Conservation (phyloP, 2,888 invertebrate species). For the Helicoverpa assulta region DNA sequence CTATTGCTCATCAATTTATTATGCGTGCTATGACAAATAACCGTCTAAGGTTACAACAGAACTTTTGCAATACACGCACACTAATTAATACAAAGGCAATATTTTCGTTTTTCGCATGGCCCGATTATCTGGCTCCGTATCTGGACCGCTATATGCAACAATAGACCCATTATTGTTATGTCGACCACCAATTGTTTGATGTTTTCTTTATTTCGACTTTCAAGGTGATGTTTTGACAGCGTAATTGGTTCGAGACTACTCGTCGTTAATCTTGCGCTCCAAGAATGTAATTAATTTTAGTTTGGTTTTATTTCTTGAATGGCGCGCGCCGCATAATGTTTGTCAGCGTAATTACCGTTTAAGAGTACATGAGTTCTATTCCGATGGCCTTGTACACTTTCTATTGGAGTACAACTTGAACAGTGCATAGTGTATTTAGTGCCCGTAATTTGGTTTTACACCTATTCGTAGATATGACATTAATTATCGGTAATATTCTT, state of each 20-base stretch:
- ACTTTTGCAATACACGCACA: constrained; percentile 66
- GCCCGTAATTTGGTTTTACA: constrained; percentile 40
- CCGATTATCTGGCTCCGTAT: constrained; percentile 75
- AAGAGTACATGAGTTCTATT: constrained; percentile 48
- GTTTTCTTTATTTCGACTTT: constrained; percentile 81
- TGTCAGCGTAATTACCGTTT: constrained; percentile 64
- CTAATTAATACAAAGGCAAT: constrained; percentile 82
- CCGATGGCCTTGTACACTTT: constrained; percentile 50
- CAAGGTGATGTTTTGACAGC: constrained; percentile 87
- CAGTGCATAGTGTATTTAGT: constrained; percentile 24
- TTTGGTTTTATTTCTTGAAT: constrained; percentile 67
- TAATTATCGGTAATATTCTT: constrained; percentile 68
- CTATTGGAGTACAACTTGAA: constrained; percentile 26
- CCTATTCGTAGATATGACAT: constrained; percentile 45
- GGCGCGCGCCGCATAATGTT: constrained; percentile 57
- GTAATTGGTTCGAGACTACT: constrained; percentile 79
- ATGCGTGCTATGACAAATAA: constrained; percentile 71
- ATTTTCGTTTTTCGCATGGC: constrained; percentile 83
- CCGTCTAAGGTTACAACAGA: constrained; percentile 62
- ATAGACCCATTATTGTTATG: constrained; percentile 82
- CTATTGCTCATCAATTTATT: constrained; percentile 71
- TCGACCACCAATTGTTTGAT: constrained; percentile 75
- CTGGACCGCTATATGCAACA: constrained; percentile 80
- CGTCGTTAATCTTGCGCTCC: constrained; percentile 76
- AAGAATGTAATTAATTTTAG: constrained; percentile 74